A percentile compares a stretch with the other conserved stretches of the same genome.
Evolutionary conservation across 2,797 vertebrate genomes (phyloP).

Genomic region (Eulemur mongoz): DNA sequence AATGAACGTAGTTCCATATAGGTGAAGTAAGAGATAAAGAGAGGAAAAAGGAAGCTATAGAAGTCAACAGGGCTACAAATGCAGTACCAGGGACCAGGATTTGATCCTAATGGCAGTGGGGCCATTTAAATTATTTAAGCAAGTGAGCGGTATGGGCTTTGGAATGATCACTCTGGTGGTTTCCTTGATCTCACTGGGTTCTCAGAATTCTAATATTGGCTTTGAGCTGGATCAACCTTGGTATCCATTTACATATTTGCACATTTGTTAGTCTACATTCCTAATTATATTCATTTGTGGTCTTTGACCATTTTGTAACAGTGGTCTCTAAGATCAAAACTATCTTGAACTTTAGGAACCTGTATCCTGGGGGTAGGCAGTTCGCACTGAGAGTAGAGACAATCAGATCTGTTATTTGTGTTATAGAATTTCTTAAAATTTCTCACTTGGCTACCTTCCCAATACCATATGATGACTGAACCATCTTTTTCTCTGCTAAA

Average conservation of each 20-base stretch:
- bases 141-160: background rate
- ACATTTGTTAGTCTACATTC: slow-evolving; percentile 39
- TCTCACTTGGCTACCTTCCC: slow-evolving; percentile 21
- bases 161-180: background rate
- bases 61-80: background rate
- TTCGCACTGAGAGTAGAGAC: slow-evolving; percentile 51
- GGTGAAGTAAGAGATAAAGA: background rate
- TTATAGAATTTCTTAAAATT: slow-evolving; percentile 41
- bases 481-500: slow-evolving; percentile 52
- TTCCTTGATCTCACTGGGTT: background rate
- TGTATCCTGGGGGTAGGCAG: background rate
- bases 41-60: background rate
- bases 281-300: slow-evolving; percentile 11
- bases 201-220: slow-evolving; percentile 46
- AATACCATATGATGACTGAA: background rate
- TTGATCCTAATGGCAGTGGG: background rate
- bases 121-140: background rate
- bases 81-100: background rate
- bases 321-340: slow-evolving; percentile 58
- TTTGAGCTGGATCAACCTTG: slow-evolving; percentile 53
- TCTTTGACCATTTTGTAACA: slow-evolving; percentile 51
- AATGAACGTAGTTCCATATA: background rate
- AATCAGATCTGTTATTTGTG: slow-evolving; percentile 23
- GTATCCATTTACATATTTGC: slow-evolving; percentile 47
- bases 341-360: slow-evolving; percentile 40